These are phyloP conservation scores for Sitobion miscanthi DNA, from an alignment of 1,140 invertebrate species.

Conservation along the genomic window DNA sequence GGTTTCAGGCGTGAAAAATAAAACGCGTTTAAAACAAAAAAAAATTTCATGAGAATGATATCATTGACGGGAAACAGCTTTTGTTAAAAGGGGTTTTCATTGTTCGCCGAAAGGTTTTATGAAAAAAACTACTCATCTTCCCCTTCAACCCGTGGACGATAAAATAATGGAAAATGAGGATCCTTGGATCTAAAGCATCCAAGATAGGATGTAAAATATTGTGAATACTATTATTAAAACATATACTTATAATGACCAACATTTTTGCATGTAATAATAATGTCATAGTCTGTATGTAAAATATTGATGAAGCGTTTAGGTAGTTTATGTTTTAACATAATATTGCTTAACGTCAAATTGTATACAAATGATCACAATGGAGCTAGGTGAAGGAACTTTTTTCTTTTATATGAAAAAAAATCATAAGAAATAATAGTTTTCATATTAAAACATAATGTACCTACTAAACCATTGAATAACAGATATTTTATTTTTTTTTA, in stretches of 20 bases:
- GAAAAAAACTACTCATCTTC: conserved; percentile 37
- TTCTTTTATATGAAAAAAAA: background rate
- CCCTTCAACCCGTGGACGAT: background rate
- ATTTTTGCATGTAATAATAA: background rate
- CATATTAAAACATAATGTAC: background rate
- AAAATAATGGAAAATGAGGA: conserved; percentile 40
- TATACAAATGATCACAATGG: background rate
- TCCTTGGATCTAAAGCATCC: background rate
- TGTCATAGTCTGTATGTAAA: background rate
- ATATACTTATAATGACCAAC: background rate
- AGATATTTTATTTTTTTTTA: background rate
- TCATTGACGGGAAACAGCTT: conserved; percentile 34
- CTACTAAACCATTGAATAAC: background rate
- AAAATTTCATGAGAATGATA: conserved; percentile 19
- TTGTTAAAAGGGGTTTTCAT: conserved; percentile 39
- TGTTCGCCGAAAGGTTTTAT: conserved; percentile 28
- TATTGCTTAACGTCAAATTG: background rate
- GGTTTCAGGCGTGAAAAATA: conserved; percentile 27
- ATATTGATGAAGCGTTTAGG: background rate
- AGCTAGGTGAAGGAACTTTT: background rate
- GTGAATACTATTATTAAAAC: conserved; percentile 38
- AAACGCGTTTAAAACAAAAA: conserved; percentile 29
- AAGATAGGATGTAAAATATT: background rate
- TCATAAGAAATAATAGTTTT: conserved; percentile 12
- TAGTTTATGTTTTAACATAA: background rate